phyloP scores from a whole-genome alignment of 2,113 vertebrate genomes.

The Brachyhypopomus occidentalis region DNA sequence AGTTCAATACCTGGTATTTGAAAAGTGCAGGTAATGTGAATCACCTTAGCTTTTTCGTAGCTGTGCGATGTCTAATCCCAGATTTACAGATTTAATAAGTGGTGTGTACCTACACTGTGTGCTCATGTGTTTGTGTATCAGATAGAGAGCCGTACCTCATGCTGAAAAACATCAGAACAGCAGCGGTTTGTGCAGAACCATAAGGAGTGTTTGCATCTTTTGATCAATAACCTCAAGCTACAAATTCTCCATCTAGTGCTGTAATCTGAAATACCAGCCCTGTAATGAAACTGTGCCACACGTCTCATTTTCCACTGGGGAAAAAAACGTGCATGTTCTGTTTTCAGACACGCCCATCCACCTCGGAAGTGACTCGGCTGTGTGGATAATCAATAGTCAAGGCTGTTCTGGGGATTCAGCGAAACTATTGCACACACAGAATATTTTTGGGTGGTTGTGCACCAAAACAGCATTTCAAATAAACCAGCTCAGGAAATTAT shows the following conservation, averaged over 20 bases:
- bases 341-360: neutral
- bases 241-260: neutral
- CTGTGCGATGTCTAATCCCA: too few relatives aligned
- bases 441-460: slow-evolving; percentile 21
- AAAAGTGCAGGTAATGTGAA: too few relatives aligned
- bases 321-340: neutral
- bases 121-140: too few relatives aligned
- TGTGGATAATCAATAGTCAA: slow-evolving; percentile 30
- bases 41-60: too few relatives aligned
- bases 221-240: slow-evolving; percentile 22
- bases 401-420: slow-evolving; percentile 30
- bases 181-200: too few relatives aligned
- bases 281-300: neutral
- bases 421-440: neutral
- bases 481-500: neutral
- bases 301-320: neutral
- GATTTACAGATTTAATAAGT: too few relatives aligned
- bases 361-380: slow-evolving; percentile 10
- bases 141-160: too few relatives aligned
- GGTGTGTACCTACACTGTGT: too few relatives aligned
- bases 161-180: too few relatives aligned
- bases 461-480: slow-evolving; percentile 10
- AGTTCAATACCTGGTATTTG: too few relatives aligned
- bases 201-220: neutral
- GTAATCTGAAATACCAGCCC: neutral